Conservation (phyloP, 37 sponge, comb jelly and placozoan species). For the Aphrocallistes beatrix region DNA sequence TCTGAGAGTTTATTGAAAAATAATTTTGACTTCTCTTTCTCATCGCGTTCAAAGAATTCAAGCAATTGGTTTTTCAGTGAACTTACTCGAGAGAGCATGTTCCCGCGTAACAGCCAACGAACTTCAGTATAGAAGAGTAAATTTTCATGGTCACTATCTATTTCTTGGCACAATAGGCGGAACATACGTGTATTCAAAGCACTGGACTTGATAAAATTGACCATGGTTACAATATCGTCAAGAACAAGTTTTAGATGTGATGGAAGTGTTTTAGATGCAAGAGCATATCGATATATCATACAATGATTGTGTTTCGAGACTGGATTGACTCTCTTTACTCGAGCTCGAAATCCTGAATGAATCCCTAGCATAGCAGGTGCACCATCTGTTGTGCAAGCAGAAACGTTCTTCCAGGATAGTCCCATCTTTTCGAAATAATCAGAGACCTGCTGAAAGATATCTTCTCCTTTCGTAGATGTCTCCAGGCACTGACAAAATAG, state of each 20-base stretch:
- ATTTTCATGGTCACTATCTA: background rate
- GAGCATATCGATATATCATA: background rate
- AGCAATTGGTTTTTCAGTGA: no score
- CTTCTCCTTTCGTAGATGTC: background rate
- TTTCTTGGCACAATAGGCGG: background rate
- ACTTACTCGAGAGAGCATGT: no score
- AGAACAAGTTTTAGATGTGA: background rate
- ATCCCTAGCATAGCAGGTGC: background rate
- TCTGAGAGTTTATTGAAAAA: no score
- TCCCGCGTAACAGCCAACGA: background rate
- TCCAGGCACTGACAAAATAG: background rate
- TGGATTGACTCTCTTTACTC: background rate
- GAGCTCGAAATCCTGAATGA: background rate
- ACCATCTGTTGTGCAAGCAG: background rate
- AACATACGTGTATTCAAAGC: background rate
- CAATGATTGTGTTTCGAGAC: background rate
- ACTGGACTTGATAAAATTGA: background rate
- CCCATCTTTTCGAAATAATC: no score
- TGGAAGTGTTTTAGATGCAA: background rate
- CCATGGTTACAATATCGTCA: background rate
- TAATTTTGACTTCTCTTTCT: no score
- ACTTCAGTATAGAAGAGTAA: background rate
- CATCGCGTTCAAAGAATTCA: no score
- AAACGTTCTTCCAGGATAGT: background rate
- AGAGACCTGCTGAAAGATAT: background rate